Conservation (phyloP, 2,113 vertebrate species). For the Silurus meridionalis region DNA sequence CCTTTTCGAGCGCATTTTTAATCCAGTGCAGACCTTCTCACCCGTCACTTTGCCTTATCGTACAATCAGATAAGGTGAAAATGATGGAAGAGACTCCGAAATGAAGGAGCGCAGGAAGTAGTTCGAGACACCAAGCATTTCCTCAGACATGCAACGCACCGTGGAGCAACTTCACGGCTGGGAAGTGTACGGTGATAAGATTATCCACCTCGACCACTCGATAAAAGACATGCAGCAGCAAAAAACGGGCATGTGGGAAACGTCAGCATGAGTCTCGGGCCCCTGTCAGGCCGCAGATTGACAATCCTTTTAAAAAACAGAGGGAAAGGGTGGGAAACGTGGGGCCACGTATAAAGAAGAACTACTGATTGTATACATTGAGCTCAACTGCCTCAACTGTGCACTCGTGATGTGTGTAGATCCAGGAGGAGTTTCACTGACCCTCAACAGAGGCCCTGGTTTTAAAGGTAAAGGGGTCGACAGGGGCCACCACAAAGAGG, state of each 20-base stretch:
- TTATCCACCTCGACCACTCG: slow-evolving; percentile 28
- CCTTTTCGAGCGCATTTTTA: slow-evolving; percentile 52
- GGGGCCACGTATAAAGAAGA: slow-evolving; percentile 1
- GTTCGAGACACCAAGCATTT: slow-evolving; percentile 8
- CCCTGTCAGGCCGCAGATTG: slow-evolving; percentile 35
- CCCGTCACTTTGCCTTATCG: slow-evolving; percentile 45
- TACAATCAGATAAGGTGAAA: slow-evolving; percentile 51
- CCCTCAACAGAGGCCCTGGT: slow-evolving; percentile 33
- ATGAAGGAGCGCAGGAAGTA: slow-evolving; percentile 26
- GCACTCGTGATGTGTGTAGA: neutral
- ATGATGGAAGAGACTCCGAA: slow-evolving; percentile 38
- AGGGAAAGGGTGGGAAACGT: slow-evolving; percentile 5
- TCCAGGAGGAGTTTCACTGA: neutral
- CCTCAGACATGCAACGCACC: neutral
- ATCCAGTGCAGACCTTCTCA: slow-evolving; percentile 41
- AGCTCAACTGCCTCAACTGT: neutral
- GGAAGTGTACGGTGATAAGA: slow-evolving; percentile 22
- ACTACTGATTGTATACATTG: neutral
- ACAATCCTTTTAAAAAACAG: slow-evolving; percentile 30
- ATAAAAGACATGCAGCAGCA: slow-evolving; percentile 25
- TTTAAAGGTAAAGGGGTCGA: slow-evolving; percentile 31
- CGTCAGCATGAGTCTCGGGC: slow-evolving; percentile 13
- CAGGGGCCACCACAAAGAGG: slow-evolving; percentile 18
- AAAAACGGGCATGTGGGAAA: slow-evolving; percentile 37
- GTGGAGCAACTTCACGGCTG: neutral